Conservation (phyloP, 2,113 vertebrate genomes). For the Alouatta palliata region DNA sequence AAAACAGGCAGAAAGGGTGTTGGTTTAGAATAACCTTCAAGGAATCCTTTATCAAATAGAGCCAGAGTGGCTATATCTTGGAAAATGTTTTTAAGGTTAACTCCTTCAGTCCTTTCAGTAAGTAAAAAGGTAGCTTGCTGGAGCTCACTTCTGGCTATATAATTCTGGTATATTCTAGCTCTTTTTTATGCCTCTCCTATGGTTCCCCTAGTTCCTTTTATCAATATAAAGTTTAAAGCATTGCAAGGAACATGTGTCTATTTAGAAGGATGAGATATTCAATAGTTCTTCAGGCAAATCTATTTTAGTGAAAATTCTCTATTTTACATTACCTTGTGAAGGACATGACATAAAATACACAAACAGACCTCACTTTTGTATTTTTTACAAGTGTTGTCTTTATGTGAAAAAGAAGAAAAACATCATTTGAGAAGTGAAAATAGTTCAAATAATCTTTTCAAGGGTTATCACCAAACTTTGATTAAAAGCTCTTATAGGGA, state of each 20-base stretch:
- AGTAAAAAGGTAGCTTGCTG: neutral
- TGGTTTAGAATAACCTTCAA: neutral
- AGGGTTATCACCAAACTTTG: neutral
- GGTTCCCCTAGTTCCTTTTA: neutral
- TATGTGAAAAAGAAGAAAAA: neutral
- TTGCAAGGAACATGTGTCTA: constrained; percentile 1
- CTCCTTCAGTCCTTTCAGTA: neutral
- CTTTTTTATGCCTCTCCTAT: neutral
- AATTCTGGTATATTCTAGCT: neutral
- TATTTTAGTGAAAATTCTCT: constrained; percentile 13
- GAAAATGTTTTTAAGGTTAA: neutral
- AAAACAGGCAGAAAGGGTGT: neutral
- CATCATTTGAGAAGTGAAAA: neutral
- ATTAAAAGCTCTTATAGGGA: neutral
- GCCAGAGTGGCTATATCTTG: neutral
- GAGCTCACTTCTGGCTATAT: neutral
- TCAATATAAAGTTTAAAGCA: constrained; percentile 13
- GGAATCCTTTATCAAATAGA: neutral
- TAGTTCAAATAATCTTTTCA: neutral
- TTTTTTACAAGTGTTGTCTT: neutral
- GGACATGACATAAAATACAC: neutral
- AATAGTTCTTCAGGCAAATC: constrained; percentile 28
- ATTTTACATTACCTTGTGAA: neutral
- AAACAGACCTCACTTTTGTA: neutral
- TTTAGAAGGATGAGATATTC: constrained; percentile 29